Evolutionary conservation across 2,797 vertebrate species (phyloP).

Genomic region (Notamacropus eugenii): DNA sequence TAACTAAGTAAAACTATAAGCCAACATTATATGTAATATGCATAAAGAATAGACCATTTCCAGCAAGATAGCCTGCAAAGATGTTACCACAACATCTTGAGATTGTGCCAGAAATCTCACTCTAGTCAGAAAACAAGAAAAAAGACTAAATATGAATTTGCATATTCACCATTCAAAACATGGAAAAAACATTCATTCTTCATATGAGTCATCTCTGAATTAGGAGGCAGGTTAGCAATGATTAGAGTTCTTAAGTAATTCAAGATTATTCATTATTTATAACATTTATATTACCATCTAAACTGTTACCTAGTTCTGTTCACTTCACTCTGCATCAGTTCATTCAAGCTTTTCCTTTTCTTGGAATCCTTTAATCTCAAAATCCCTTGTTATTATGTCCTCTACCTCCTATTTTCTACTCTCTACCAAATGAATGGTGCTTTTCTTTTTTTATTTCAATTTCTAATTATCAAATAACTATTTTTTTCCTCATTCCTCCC

Average conservation of each 20-base stretch:
- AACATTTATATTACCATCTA: neutral
- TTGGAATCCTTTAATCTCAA: neutral
- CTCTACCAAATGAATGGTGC: neutral
- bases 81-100: neutral
- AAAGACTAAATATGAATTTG: neutral
- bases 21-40: neutral
- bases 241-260: neutral
- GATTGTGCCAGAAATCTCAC: neutral
- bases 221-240: neutral
- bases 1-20: neutral
- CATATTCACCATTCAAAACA: neutral
- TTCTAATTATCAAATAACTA: neutral
- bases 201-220: neutral
- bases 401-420: neutral
- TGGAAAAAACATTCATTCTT: neutral
- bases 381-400: neutral
- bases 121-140: neutral
- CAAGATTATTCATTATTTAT: neutral
- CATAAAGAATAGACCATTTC: neutral
- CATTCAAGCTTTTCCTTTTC: neutral
- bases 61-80: neutral
- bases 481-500: neutral
- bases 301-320: neutral
- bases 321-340: neutral
- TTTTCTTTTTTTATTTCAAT: neutral